Evolutionary conservation across 2,113 vertebrate genomes (phyloP), one percentile per base, ranked within the genome.

Genomic region (Passer domesticus): DNA sequence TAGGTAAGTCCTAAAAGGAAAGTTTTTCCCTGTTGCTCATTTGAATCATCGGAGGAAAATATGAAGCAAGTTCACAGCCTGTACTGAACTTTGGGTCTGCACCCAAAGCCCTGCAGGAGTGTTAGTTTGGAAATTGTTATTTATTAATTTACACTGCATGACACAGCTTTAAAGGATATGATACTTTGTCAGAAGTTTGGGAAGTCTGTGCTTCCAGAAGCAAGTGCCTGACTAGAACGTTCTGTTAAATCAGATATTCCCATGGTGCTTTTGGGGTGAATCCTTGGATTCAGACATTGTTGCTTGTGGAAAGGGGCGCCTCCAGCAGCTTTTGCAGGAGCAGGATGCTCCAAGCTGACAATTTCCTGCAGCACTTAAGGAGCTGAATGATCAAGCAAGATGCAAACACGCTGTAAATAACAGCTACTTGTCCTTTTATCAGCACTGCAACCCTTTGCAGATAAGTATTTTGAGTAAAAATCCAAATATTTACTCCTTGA

Each of bases 141-240:
- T 87, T 80, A 62, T 70, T 87, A 78, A 59, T 41, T 69, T 24
- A 14, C 52, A 7, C 18, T 6, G 23, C 12, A 30, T 70, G 39
- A 72, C 39, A 53, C 33, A 56, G 62, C 28, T 66, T 60, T 44
- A 55, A 91, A 78, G 41, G 39, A 46, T 16, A 25, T 10, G 4
- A 33, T 44, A 52, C 82, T 93, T 79, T 2, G 52, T 56, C 67
- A 37, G 95, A 98, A 98, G 93, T 98, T 98, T 95, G 75, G 62
- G 60, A 94, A 97, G 90, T 39, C 87, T 74, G 41, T 55, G 28
- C 28, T 56, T 93, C 43, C 87, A 94, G 69, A 94, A 80, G 31
- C 41, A 84, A 47, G 60, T 35, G 44, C 39, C 53, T 66, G 46
- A 39, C 63, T 39, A 79, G 25, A 2, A 4, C 27, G 70, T 92